Evolutionary conservation across 2,797 vertebrate species (phyloP).

Genomic region (Notolepis coatsorum): DNA sequence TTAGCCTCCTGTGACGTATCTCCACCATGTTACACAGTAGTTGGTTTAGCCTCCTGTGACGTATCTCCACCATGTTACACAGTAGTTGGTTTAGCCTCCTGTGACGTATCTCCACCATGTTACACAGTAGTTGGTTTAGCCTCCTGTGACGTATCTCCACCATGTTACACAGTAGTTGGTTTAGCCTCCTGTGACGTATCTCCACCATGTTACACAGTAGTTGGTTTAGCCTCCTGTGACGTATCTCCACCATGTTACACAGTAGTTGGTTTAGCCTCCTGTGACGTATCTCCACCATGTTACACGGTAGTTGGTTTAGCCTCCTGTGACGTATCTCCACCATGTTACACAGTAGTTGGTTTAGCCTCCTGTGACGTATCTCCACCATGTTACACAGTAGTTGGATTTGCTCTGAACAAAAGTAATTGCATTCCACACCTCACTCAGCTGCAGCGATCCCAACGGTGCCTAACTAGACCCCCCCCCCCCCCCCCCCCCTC

Average conservation of each 20-base stretch:
- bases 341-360: conserved; percentile 55
- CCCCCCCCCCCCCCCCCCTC: conserved; percentile 75
- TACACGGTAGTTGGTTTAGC: conserved; percentile 56
- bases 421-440: conserved; percentile 79
- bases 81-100: conserved; percentile 60
- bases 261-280: conserved; percentile 60
- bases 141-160: too few relatives aligned
- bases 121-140: conserved; percentile 56
- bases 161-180: conserved; percentile 55
- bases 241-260: conserved; percentile 54
- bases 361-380: too few relatives aligned
- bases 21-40: conserved; percentile 55
- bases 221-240: too few relatives aligned
- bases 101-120: conserved; percentile 58
- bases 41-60: too few relatives aligned
- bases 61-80: conserved; percentile 54
- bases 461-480: conserved; percentile 81
- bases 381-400: conserved; percentile 55
- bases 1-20: too few relatives aligned
- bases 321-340: too few relatives aligned
- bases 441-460: conserved; percentile 81
- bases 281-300: conserved; percentile 58
- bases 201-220: conserved; percentile 55
- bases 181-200: too few relatives aligned
- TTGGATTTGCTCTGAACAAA: conserved; percentile 60